Base-by-base conservation (phyloP, 2,888 invertebrate genomes). In the Cordilura impudica region DNA sequence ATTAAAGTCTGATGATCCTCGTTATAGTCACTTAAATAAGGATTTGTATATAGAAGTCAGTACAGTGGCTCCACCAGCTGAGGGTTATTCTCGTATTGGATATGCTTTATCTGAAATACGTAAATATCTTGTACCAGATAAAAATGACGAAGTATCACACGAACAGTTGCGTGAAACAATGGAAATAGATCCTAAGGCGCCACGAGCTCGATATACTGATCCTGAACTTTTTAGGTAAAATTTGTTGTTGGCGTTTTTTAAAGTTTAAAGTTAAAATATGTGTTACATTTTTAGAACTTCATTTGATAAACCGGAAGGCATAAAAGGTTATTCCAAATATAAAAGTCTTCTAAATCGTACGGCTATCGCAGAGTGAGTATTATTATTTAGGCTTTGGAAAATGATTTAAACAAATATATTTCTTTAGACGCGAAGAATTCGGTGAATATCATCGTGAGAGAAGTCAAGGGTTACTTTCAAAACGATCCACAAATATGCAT, bases 21-120 rank as follows among this genome's bases (percentile, higher is more conserved):
- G 97, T 86, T 97, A 96, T 88, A 92, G 95, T 0, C 97, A 98
- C 88, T 91, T 98, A 21, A 92, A 93, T 21, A 97, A 97, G 83
- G 97, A 97, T 86, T 91, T 97, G 10, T 97, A 97, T 86, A 94
- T 97, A 0, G 95, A 97, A 89, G 94, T 98, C 26, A 94, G 95
- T 16, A 95, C 96, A 0, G 91, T 95, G 70, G 97, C 96, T 0
- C 95, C 96, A 0, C 96, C 95, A 0, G 95, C 95, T 0, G 95
- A 95, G 85, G 95, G 95, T 3, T 95, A 97, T 86, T 95, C 95
- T 0, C 92, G 97, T 61, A 93, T 96, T 61, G 94, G 95, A 0
- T 95, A 94, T 86, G 96, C 96, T 1, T 91, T 96, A 0, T 93
- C 94, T 0, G 96, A 96, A 88, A 93, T 96, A 29, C 92, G 92